A percentile compares a stretch with the other conserved stretches of the same genome.
These are phyloP conservation scores for Altica lythri DNA, from an alignment of 2,888 invertebrate species.

Conservation along the genomic window DNA sequence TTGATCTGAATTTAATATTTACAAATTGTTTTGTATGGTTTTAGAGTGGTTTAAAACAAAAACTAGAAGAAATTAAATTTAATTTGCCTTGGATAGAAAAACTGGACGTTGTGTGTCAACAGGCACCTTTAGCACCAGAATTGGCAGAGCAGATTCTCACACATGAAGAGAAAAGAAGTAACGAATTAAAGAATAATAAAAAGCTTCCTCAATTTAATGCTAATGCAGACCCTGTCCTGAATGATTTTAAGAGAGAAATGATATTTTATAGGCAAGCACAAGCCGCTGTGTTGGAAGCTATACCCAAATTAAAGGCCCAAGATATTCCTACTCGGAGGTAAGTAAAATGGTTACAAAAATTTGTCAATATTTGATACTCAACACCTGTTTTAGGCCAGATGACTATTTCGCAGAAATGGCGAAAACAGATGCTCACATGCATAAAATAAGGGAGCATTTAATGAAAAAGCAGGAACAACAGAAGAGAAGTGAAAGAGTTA, in stretches of 20 bases:
- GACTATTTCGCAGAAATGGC: conserved; percentile 99
- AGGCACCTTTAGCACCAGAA: conserved; percentile 85
- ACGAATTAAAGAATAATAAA: conserved; percentile 69
- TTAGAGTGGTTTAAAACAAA: conserved; percentile 68
- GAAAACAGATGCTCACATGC: conserved; percentile 96
- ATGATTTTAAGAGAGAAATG: conserved; percentile 92
- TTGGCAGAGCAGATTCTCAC: conserved; percentile 76
- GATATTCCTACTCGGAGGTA: conserved; percentile 71
- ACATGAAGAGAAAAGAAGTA: conserved; percentile 72
- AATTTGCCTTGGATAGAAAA: conserved; percentile 85
- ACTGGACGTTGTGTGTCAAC: conserved; percentile 75
- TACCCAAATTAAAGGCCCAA: conserved; percentile 76
- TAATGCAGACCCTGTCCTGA: conserved; percentile 76
- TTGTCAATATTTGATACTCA: too few relatives aligned
- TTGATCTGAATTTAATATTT: conserved; percentile 36
- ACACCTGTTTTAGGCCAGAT: conserved; percentile 77
- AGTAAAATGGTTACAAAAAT: too few relatives aligned
- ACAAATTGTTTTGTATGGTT: conserved; percentile 27
- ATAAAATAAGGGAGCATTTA: conserved; percentile 84
- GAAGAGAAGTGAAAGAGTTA: conserved; percentile 86
- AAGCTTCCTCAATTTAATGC: conserved; percentile 69
- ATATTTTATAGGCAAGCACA: conserved; percentile 87
- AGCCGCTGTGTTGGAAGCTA: conserved; percentile 77
- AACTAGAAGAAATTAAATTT: conserved; percentile 71
- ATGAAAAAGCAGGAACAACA: conserved; percentile 83